Percentiles rank a stretch among this genome's conserved stretches.
phyloP scores from a whole-genome alignment of 2,113 vertebrate species.

The Melanerpes aurifrons region DNA sequence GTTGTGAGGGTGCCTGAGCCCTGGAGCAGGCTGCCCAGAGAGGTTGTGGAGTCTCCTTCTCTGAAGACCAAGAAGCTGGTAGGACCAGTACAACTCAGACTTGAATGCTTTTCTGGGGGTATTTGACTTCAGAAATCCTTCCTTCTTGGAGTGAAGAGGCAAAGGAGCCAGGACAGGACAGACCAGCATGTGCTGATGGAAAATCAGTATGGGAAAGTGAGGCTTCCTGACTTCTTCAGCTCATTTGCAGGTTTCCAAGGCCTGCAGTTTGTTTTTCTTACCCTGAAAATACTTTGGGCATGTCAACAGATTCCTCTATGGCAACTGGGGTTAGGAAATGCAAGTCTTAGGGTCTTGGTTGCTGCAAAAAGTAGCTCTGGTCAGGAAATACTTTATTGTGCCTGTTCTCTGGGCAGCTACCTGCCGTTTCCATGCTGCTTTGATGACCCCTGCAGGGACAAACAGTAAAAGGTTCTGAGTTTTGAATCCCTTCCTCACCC shows the following conservation, averaged over 20 bases:
- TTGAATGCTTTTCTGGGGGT: background rate
- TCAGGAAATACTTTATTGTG: background rate
- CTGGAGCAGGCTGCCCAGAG: too few species aligned
- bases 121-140: background rate
- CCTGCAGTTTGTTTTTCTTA: background rate
- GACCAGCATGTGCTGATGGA: background rate
- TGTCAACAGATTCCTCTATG: background rate
- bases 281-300: background rate
- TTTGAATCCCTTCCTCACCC: background rate
- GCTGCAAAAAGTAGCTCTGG: background rate
- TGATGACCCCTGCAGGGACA: slow-evolving; percentile 60
- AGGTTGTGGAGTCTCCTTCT: too few species aligned
- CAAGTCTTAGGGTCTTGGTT: background rate
- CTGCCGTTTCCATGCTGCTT: background rate
- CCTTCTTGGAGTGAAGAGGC: background rate
- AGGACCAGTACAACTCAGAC: background rate
- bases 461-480: background rate
- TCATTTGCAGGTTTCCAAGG: background rate
- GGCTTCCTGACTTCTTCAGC: background rate
- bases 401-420: background rate
- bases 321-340: background rate
- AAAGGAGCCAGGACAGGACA: background rate
- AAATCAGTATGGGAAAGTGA: background rate
- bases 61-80: background rate
- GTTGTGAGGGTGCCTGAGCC: too few species aligned